Evolutionary conservation across 2,113 vertebrate species (phyloP), one percentile per base, ranked within the genome.

Genomic region (Alethe castanea): DNA sequence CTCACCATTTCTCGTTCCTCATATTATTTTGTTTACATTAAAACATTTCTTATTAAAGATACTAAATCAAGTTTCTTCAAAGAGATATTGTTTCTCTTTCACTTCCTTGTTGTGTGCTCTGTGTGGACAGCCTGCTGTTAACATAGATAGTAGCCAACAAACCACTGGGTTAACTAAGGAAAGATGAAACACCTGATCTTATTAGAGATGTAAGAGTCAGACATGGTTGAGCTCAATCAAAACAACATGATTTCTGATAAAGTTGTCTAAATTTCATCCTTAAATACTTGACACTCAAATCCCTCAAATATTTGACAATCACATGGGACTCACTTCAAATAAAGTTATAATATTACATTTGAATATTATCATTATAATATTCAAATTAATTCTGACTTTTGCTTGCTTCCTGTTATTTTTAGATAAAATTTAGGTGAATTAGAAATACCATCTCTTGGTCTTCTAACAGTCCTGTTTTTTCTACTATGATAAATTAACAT

Each of bases 11-110:
- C 54, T 71, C 50, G 36, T 56, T 81, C 20, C 23, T 59, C 61
- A 22, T 20, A 81, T 70, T 48, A 86, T 69, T 62, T 62, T 74
- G 86, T 70, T 90, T 31, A 62, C 26, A 83, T 52, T 59, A 80
- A 80, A 85, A 77, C 38, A 60, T 69, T 87, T 89, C 19, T 66
- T 79, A 50, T 67, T 97, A 96, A 97, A 94, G 54, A 95, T 67
- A 95, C 28, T 18, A 71, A 35, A 38, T 33, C 13, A 69, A 88
- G 64, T 97, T 94, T 94, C 56, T 88, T 93, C 95, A 92, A 66
- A 91, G 85, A 86, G 22, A 54, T 33, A 64, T 1, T 65, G 48
- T 81, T 92, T 90, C n/a, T 77, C 81, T 88, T 89, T 80, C 48
- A 79, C 23, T 53, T 88, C 71, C 78, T 72, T 94, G 61, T 79